phyloP scores from a whole-genome alignment of 2,888 invertebrate species.

The Cantharis lateralis region DNA sequence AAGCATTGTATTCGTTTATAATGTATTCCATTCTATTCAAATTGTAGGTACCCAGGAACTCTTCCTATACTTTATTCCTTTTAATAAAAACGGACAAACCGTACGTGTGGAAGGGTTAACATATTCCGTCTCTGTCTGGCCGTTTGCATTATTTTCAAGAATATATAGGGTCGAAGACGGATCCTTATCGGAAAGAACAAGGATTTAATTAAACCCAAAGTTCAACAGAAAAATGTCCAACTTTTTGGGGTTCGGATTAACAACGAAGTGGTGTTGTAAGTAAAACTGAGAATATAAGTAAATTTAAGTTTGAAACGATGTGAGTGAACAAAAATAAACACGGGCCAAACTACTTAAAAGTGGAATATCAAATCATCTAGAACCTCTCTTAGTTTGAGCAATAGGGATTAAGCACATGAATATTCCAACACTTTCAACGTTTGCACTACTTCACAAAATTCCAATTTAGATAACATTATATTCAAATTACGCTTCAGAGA shows the following conservation, averaged over 20 bases:
- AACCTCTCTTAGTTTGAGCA: conserved; percentile 5
- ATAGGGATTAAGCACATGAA: conserved; percentile 12
- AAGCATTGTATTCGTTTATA: conserved; percentile 47
- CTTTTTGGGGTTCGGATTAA: neutral
- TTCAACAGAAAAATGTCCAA: neutral
- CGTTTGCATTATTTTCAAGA: conserved; percentile 38
- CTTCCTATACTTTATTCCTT: conserved; percentile 52
- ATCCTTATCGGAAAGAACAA: neutral
- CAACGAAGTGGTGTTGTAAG: neutral
- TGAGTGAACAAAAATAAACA: neutral
- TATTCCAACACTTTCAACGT: conserved; percentile 14
- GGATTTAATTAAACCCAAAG: neutral
- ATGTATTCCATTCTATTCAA: conserved; percentile 51
- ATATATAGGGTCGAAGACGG: conserved; percentile 37
- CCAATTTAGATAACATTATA: conserved; percentile 47
- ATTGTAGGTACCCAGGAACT: conserved; percentile 43
- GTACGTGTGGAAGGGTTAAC: conserved; percentile 31
- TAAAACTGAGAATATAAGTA: neutral
- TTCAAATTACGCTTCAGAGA: conserved; percentile 42
- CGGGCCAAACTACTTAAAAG: neutral
- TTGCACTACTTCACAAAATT: conserved; percentile 30
- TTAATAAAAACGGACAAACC: conserved; percentile 30
- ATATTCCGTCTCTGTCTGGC: conserved; percentile 38
- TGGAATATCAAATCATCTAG: conserved; percentile 5
- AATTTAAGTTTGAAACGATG: neutral